Evolutionary conservation across 2,888 invertebrate species (phyloP), one percentile per base, ranked within the genome.

Genomic region (Maniola hyperantus): DNA sequence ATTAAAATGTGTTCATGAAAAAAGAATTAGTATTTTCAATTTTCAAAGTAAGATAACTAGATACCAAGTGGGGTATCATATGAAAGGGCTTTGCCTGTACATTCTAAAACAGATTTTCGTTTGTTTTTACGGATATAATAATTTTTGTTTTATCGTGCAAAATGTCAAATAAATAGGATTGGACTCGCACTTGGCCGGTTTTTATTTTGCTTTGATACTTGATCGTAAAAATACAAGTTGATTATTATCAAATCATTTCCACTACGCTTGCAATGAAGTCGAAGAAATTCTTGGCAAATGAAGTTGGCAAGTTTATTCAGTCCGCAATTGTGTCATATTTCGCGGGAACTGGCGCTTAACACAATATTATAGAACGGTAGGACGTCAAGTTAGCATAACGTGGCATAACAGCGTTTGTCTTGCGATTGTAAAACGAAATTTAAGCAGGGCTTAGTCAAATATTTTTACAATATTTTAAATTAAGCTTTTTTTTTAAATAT

Each of bases 331-430:
- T 83, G 87, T 83, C 87, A 85, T 83, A 83, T 85, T 85, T 83
- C 79, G 83, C 79, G 77, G 81, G 76, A 81, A 83, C 82, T 78
- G 74, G 76, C 79, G 83, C 83, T 83, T 88, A 85, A 84, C 84
- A 84, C 83, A 88, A 88, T 88, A 88, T 88, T 88, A 85, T 85
- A 86, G 79, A 81, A 83, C 78, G 78, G 80, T 78, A 77, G 79
- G 83, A 82, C 83, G 84, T 87, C 83, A 83, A 85, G 81, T 84
- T 86, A 82, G 80, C 83, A 87, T 83, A 87, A 85, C 83, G 42
- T 61, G 51, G 51, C 39, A 61, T 51, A 61, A 51, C 80, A 85
- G 85, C 26, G 80, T 83, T 85, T 73, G 71, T 75, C 73, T 73
- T 74, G 76, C 74, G 77, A 79, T 82, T 81, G 76, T 76, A 73